These are phyloP conservation scores for Zeugodacus cucurbitae DNA, from an alignment of 1,140 invertebrate genomes.

Conservation along the genomic window DNA sequence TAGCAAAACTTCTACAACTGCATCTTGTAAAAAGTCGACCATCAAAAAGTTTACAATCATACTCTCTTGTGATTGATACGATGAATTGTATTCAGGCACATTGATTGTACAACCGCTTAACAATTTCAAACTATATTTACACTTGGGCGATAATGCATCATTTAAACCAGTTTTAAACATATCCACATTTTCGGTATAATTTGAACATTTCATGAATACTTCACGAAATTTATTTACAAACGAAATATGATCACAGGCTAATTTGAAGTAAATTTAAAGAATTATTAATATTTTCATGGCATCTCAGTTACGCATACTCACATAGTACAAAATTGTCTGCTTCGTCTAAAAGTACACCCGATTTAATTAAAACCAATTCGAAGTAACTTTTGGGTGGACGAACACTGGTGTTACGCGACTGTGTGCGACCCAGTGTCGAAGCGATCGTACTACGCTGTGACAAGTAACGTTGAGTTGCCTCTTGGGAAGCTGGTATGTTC, in stretches of 20 bases:
- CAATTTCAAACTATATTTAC: conserved; percentile 60
- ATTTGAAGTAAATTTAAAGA: conserved; percentile 10
- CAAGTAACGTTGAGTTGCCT: conserved; percentile 61
- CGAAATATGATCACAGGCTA: conserved; percentile 59
- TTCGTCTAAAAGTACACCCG: conserved; percentile 58
- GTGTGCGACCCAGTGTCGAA: conserved; percentile 56
- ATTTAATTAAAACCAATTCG: conserved; percentile 56
- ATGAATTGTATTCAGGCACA: conserved; percentile 55
- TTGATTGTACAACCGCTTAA: conserved; percentile 58
- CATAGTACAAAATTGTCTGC: conserved; percentile 55
- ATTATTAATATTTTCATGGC: background rate
- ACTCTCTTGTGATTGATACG: conserved; percentile 66
- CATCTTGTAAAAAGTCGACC: conserved; percentile 64
- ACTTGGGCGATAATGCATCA: conserved; percentile 57
- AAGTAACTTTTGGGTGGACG: conserved; percentile 62
- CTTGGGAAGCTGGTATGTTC: conserved; percentile 60
- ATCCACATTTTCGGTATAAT: conserved; percentile 57
- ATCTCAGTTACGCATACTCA: background rate
- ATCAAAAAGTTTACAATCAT: conserved; percentile 66
- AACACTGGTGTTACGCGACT: conserved; percentile 52
- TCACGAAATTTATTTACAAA: conserved; percentile 59
- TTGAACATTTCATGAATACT: conserved; percentile 52
- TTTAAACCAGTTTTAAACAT: conserved; percentile 64
- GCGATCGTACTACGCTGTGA: conserved; percentile 61
- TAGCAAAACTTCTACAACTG: conserved; percentile 64